Base-by-base conservation (phyloP, 2,888 invertebrate species). In the Eupithecia abbreviata region DNA sequence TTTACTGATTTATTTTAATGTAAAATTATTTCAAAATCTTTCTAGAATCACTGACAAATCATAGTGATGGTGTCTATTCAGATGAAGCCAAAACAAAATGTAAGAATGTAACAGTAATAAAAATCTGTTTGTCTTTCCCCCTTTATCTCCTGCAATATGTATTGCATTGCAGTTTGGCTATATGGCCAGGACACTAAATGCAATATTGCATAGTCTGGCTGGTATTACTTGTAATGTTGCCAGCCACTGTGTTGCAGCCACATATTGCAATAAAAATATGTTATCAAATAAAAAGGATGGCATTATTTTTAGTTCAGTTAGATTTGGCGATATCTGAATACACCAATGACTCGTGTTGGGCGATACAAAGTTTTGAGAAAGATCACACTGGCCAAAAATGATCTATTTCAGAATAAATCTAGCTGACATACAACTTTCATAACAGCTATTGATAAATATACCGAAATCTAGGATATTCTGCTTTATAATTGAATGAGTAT, bases 401-500 rank as follows among this genome's bases (percentile, higher is more conserved):
- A 6, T 13, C 67, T 68, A 45, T 67, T n/a, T 68, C 67, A 45
- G 45, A 9, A 43, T 45, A 69, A 10, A 49, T 69, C 47, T 47
- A 69, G 68, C n/a, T 47, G 66, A 68, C 45, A 51, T 75, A 71
- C 67, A 47, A 75, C 66, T 47, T 77, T 15, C 62, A 71, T 72
- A 71, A 58, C 51, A 71, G 65, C 72, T 74, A 75, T 77, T 76
- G 68, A 73, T 78, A 77, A 72, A 73, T 73, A 73, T 70, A 75
- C 75, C n/a, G 65, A 76, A 72, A 68, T 70, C 76, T 74, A 76
- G 69, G 41, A 68, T 74, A 74, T 75, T 72, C 66, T 74, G 47
- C 43, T 79, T 76, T 69, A 66, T 65, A 75, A 79, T 76, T 69
- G 47, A 69, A 45, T 79, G 80, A 81, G 81, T 82, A 82, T 81